Conservation (phyloP, 2,113 vertebrate genomes). For the Pimephales promelas region DNA sequence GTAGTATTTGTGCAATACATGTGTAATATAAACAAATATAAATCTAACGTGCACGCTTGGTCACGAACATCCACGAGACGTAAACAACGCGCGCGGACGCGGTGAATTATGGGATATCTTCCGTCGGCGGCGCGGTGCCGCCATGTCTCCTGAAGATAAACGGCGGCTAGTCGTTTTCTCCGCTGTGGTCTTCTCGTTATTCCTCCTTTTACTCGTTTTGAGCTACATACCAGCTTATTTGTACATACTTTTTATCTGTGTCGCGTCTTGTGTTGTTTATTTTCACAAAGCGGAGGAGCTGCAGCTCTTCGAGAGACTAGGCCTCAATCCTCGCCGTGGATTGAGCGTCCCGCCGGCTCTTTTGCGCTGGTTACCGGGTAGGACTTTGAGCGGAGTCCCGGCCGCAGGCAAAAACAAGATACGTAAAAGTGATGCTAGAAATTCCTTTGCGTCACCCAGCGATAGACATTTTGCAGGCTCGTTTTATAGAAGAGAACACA, state of each 20-base stretch:
- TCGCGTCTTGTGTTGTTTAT: conserved; percentile 61
- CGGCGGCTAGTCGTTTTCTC: conserved; percentile 67
- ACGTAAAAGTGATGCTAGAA: conserved; percentile 63
- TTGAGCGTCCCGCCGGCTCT: conserved; percentile 61
- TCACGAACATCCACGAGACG: conserved; percentile 12
- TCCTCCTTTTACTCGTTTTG: conserved; percentile 63
- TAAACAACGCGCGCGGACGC: neutral
- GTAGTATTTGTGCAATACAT: no score
- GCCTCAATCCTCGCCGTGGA: conserved; percentile 73
- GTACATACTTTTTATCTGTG: conserved; percentile 65
- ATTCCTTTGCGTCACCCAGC: conserved; percentile 56
- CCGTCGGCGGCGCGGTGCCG: conserved; percentile 70
- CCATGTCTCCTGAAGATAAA: conserved; percentile 85
- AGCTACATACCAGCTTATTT: conserved; percentile 70
- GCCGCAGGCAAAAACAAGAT: conserved; percentile 45
- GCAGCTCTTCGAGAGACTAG: conserved; percentile 68
- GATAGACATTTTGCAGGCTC: conserved; percentile 54
- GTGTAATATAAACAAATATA: neutral
- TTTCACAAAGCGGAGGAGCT: conserved; percentile 63
- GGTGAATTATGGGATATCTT: conserved; percentile 54
- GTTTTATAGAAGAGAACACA: conserved; percentile 63
- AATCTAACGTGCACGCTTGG: neutral
- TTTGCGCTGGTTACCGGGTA: conserved; percentile 68
- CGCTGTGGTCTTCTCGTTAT: conserved; percentile 61
- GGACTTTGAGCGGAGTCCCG: conserved; percentile 65